Base-by-base conservation (phyloP, 1,140 invertebrate species). In the Drosophila lacertosa region DNA sequence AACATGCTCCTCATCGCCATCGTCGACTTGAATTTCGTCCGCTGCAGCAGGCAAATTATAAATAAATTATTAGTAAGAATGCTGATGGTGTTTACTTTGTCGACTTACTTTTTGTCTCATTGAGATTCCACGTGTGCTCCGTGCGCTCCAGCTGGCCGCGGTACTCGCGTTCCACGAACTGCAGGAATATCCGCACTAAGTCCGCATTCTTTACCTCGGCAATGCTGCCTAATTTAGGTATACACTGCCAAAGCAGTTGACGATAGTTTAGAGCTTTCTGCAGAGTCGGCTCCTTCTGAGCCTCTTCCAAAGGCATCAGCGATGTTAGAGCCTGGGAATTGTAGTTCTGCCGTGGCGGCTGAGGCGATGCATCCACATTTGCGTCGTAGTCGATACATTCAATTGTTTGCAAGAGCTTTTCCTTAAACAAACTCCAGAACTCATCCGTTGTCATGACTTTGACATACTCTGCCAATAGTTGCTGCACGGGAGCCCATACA, bases 401-500 rank as follows among this genome's bases (percentile, higher is more conserved):
- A 7, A 92, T 90, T 9, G 92, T 92, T 13, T 90, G 89, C 63
- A 93, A 79, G 10, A 98, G 89, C 73, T 95, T 93, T 4, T 92
- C 80, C 11, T 94, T 89, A 86, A 95, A 98, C 11, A 96, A 91
- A 13, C 92, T 90, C 97, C 98, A 98, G 92, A 98, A 98, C 40
- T 93, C 91, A 3, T 94, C 89, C 13, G 92, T 92, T 0, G 93
- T 89, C 83, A 97, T 92, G 1, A 93, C 92, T 71, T 93, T 92
- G 0, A 96, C 95, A 88, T 96, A 96, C 5, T 94, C 93, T 2
- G 94, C 92, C 51, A 98, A 94, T 15, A 97, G 92, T 77, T 95
- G 93, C 5, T 93, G 92, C 0, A 96, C 92, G n/a, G 97, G 96
- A 44, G 96, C 94, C 97, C 97, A 99, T 0, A 99, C 80, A 16